Evolutionary conservation across 2,888 invertebrate genomes (phyloP).

Genomic region (Hartigia nigra): DNA sequence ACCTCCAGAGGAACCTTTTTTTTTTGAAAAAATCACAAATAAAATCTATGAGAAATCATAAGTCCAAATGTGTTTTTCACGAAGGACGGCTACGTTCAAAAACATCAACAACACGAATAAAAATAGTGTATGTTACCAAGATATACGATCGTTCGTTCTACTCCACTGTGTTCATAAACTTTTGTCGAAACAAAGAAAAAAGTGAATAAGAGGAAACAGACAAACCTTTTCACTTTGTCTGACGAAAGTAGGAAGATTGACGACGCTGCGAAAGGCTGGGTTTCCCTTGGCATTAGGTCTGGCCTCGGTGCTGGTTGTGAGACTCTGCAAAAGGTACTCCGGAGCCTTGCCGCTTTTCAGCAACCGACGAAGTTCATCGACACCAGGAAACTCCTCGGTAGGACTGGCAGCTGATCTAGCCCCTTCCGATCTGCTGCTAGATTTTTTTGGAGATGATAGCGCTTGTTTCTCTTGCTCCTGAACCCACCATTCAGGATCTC

Average conservation of each 20-base stretch:
- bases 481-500: constrained; percentile 87
- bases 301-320: constrained; percentile 72
- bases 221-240: constrained; percentile 76
- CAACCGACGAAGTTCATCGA: constrained; percentile 75
- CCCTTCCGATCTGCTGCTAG: constrained; percentile 69
- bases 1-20: constrained; percentile 75
- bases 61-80: background rate
- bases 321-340: constrained; percentile 73
- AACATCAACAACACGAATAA: background rate
- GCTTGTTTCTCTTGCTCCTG: constrained; percentile 71
- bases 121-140: background rate
- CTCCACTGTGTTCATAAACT: background rate
- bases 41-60: background rate
- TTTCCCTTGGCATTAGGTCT: constrained; percentile 68
- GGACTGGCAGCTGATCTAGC: constrained; percentile 69
- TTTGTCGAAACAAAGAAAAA: background rate
- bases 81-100: background rate
- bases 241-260: constrained; percentile 81
- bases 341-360: constrained; percentile 78
- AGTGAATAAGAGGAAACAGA: constrained; percentile 1
- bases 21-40: background rate
- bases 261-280: constrained; percentile 72
- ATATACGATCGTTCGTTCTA: too few relatives aligned
- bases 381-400: constrained; percentile 72
- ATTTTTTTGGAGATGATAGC: constrained; percentile 65